Percentiles rank a stretch among this genome's conserved stretches.
Conservation (phyloP, 2,888 invertebrate genomes). For the Pegoplata infirma region DNA sequence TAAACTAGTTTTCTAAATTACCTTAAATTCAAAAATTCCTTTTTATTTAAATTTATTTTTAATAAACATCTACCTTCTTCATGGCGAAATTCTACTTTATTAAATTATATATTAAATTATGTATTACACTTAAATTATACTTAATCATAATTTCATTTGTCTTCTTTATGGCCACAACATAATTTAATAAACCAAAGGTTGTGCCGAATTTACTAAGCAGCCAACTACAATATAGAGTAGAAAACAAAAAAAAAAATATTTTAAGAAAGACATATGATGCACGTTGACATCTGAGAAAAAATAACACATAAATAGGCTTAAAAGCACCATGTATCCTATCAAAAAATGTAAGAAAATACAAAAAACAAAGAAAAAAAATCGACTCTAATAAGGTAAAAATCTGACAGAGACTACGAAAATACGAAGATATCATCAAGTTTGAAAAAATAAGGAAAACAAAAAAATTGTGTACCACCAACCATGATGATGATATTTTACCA, state of each 20-base stretch:
- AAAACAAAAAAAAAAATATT: not conserved
- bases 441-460: not conserved
- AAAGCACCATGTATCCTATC: not conserved
- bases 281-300: slow-evolving; percentile 47
- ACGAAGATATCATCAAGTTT: not conserved
- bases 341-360: not conserved
- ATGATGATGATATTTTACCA: slow-evolving; percentile 3
- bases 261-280: slow-evolving; percentile 29
- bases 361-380: not conserved
- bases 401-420: not conserved
- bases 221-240: not conserved
- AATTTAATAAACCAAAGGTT: slow-evolving; percentile 32
- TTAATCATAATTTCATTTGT: slow-evolving; percentile 47
- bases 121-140: slow-evolving; percentile 24
- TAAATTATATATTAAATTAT: slow-evolving; percentile 8
- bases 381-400: not conserved
- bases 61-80: not conserved
- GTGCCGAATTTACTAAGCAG: not conserved
- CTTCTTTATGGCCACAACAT: slow-evolving; percentile 23
- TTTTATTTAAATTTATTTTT: not conserved
- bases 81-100: slow-evolving; percentile 18
- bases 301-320: slow-evolving; percentile 46
- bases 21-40: too few species aligned
- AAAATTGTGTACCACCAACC: slow-evolving; percentile 27
- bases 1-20: too few species aligned